Base-by-base conservation (phyloP, 1,140 invertebrate genomes). In the Nebria ingens region DNA sequence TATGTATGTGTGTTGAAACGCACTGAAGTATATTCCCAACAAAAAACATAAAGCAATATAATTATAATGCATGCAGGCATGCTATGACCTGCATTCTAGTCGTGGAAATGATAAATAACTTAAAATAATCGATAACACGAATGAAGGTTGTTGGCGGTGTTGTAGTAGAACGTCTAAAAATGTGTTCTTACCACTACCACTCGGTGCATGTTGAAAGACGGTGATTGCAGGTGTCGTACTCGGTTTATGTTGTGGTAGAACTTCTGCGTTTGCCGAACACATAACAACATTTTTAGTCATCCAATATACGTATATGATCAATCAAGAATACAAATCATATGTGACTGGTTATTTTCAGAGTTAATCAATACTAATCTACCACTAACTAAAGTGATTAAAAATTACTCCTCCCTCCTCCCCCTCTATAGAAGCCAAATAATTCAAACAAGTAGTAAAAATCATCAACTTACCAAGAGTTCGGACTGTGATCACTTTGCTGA, bases 401-500 rank as follows among this genome's bases (percentile, higher is more conserved):
- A n/a, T n/a, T n/a, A n/a, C n/a, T n/a, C n/a, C n/a, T n/a, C n/a
- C n/a, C n/a, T n/a, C n/a, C n/a, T n/a, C n/a, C n/a, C n/a, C n/a
- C n/a, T n/a, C n/a, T n/a, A n/a, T n/a, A n/a, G 13, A 19, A 6
- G 13, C 2, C n/a, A 42, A 42, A 15, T 51, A 19, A 13, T n/a
- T n/a, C n/a, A n/a, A n/a, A n/a, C n/a, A 19, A 51, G 11, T 20
- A 11, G 15, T 2, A 19, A 22, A 20, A 4, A 51, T 12, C 38
- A 40, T 29, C 15, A 54, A 72, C 77, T 82, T 82, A 97, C 94
- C 92, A 67, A 92, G 79, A 29, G 94, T 98, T 70, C 83, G 82
- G 54, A 93, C 87, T 21, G 84, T 88, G 64, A 97, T 87, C 34
- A 91, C 82, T 72, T 93, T 89, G 73, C 93, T 97, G 78, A 91